phyloP scores from a whole-genome alignment of 1,140 invertebrate genomes.

The Papilio machaon region DNA sequence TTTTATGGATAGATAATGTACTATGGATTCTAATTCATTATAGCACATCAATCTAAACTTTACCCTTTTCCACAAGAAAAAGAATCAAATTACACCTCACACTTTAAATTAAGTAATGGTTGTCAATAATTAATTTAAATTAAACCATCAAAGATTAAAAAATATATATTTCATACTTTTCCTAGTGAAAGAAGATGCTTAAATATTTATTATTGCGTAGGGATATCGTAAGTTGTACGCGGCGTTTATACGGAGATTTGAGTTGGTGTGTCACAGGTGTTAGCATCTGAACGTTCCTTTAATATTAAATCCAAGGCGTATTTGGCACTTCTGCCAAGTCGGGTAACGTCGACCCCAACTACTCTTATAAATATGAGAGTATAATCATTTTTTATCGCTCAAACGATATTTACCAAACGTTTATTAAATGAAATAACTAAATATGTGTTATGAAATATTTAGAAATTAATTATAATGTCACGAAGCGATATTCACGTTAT shows the following conservation, averaged over 20 bases:
- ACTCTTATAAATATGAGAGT: slow-evolving; percentile 18
- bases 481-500: too few species aligned
- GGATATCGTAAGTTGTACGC: not conserved
- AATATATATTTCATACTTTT: not conserved
- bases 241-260: slow-evolving; percentile 4
- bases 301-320: slow-evolving; percentile 21
- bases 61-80: too few species aligned
- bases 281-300: slow-evolving; percentile 14
- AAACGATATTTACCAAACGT: slow-evolving; percentile 1
- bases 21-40: too few species aligned
- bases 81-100: too few species aligned
- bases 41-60: too few species aligned
- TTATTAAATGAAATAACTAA: slow-evolving; percentile 1
- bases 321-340: slow-evolving; percentile 22
- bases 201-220: slow-evolving; percentile 3
- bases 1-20: too few species aligned
- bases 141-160: not conserved
- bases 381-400: slow-evolving; percentile 5
- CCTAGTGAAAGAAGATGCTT: not conserved
- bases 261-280: slow-evolving; percentile 17
- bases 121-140: too few species aligned
- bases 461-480: not conserved
- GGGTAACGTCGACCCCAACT: not conserved
- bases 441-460: not conserved
- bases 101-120: too few species aligned